phyloP scores from a whole-genome alignment of 2,888 invertebrate genomes.

The Neuroscelio doddi region DNA sequence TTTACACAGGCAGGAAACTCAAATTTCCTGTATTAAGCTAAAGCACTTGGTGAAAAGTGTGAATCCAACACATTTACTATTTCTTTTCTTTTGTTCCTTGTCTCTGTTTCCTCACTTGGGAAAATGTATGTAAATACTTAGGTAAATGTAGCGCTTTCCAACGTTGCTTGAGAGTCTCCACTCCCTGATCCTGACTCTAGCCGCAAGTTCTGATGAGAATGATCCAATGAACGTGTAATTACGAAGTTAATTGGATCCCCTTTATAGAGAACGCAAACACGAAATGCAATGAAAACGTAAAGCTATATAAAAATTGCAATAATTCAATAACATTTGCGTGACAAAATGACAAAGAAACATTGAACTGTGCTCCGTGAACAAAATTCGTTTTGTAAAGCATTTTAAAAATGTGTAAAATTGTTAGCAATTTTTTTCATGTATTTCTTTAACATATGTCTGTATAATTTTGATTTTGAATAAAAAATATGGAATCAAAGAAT shows the following conservation, averaged over 20 bases:
- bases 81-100: conserved; percentile 9
- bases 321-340: conserved; percentile 54
- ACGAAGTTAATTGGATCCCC: conserved; percentile 61
- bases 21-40: not conserved
- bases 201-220: conserved; percentile 57
- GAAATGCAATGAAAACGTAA: conserved; percentile 30
- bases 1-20: conserved; percentile 10
- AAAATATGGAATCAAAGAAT: too few relatives aligned
- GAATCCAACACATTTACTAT: conserved; percentile 16
- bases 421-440: too few relatives aligned
- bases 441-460: too few relatives aligned
- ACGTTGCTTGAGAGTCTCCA: not conserved
- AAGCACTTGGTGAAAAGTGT: conserved; percentile 4
- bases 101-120: not conserved
- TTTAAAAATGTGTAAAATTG: too few relatives aligned
- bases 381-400: too few relatives aligned
- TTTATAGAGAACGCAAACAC: conserved; percentile 24
- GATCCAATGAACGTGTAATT: conserved; percentile 58
- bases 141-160: not conserved
- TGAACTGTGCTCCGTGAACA: too few relatives aligned
- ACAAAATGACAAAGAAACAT: conserved; percentile 14
- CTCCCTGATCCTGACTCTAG: conserved; percentile 28
- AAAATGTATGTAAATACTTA: not conserved
- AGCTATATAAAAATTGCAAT: conserved; percentile 50
- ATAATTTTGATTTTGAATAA: too few relatives aligned